A percentile compares a stretch with the other conserved stretches of the same genome.
Evolutionary conservation across 2,888 invertebrate genomes (phyloP).

Genomic region (Temnothorax ravouxi): DNA sequence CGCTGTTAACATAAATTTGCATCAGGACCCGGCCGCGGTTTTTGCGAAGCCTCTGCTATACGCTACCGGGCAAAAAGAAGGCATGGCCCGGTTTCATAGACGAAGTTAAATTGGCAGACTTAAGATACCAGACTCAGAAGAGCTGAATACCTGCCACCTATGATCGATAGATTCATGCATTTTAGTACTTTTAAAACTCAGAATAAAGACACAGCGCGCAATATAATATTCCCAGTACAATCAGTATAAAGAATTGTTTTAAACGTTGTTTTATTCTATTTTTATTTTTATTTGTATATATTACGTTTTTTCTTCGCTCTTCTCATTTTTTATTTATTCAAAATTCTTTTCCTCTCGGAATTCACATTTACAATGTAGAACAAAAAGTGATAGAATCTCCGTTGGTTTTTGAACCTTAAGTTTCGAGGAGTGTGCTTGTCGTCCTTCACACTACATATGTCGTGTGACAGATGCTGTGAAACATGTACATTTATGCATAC

Average conservation of each 20-base stretch:
- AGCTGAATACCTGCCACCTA: constrained; percentile 27
- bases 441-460: neutral
- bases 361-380: neutral
- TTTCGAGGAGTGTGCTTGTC: neutral
- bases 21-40: constrained; percentile 59
- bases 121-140: constrained; percentile 31
- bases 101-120: constrained; percentile 64
- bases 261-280: neutral
- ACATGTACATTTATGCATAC: constrained; percentile 44
- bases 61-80: constrained; percentile 48
- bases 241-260: neutral
- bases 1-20: constrained; percentile 75
- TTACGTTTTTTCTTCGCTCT: neutral
- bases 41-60: constrained; percentile 41
- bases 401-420: neutral
- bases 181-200: constrained; percentile 13
- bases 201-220: constrained; percentile 19
- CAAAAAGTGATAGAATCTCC: neutral
- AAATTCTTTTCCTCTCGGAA: too few species aligned
- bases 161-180: constrained; percentile 44
- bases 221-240: neutral
- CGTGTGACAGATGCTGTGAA: constrained; percentile 8
- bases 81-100: constrained; percentile 57
- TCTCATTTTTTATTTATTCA: neutral
- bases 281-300: neutral